These are phyloP conservation scores for Eumacrocentrus americanus DNA, from an alignment of 2,888 invertebrate species.

Conservation along the genomic window DNA sequence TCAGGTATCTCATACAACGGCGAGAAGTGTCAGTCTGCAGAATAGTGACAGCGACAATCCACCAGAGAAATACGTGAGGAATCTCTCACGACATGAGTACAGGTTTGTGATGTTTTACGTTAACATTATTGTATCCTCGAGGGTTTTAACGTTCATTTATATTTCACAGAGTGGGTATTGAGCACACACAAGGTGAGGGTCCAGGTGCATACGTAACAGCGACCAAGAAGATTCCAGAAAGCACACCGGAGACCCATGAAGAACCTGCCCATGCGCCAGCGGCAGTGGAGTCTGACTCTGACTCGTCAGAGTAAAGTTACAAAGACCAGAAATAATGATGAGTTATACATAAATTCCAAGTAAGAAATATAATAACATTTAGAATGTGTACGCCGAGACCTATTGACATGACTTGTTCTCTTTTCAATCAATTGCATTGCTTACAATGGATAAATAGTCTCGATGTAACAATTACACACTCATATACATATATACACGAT, in stretches of 20 bases:
- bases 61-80: conserved; percentile 97
- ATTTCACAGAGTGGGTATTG: conserved; percentile 80
- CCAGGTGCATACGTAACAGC: conserved; percentile 74
- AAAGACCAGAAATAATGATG: conserved; percentile 7
- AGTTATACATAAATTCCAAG: conserved; percentile 7
- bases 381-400: neutral
- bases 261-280: conserved; percentile 59
- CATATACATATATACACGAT: neutral
- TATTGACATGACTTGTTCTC: neutral
- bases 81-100: conserved; percentile 95
- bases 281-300: conserved; percentile 63
- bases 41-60: conserved; percentile 85
- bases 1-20: conserved; percentile 93
- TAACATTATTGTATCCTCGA: neutral
- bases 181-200: conserved; percentile 79
- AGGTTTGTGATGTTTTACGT: conserved; percentile 62
- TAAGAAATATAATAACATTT: neutral
- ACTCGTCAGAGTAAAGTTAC: conserved; percentile 62
- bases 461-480: neutral
- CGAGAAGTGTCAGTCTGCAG: conserved; percentile 90
- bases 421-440: neutral
- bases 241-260: conserved; percentile 52
- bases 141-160: neutral
- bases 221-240: conserved; percentile 61
- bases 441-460: neutral